Conservation (phyloP, 2,113 vertebrate genomes). For the Tetrao urogallus region DNA sequence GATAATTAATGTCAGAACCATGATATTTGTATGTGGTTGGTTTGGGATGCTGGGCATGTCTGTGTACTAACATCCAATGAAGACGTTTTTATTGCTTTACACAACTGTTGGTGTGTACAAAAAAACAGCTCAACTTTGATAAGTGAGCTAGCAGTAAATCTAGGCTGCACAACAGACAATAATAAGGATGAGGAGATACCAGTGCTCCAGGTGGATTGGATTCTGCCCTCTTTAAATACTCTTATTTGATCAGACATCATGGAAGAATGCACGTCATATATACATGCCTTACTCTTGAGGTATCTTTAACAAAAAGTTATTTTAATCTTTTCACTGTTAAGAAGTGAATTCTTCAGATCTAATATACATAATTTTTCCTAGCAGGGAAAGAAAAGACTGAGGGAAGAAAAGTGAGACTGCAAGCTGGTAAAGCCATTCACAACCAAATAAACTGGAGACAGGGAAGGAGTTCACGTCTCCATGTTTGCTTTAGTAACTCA, state of each 20-base stretch:
- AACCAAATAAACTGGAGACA: not conserved
- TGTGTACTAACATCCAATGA: not conserved
- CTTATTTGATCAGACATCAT: not conserved
- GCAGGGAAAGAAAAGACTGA: not conserved
- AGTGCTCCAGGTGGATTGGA: not conserved
- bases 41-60: not conserved
- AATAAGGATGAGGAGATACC: not conserved
- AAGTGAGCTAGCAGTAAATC: not conserved
- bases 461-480: not conserved
- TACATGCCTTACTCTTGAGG: not conserved
- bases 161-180: not conserved
- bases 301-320: not conserved
- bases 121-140: not conserved
- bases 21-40: not conserved
- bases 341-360: not conserved
- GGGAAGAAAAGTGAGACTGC: not conserved
- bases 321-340: not conserved
- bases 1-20: not conserved
- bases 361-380: not conserved
- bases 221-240: not conserved
- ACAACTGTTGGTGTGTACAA: not conserved
- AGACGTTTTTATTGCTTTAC: slow-evolving; percentile 12
- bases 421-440: not conserved
- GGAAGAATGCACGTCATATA: not conserved
- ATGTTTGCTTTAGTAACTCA: not conserved